A percentile compares a stretch with the other conserved stretches of the same genome.
These are phyloP conservation scores for Panthera uncia DNA, from an alignment of 2,113 vertebrate genomes.

Conservation along the genomic window DNA sequence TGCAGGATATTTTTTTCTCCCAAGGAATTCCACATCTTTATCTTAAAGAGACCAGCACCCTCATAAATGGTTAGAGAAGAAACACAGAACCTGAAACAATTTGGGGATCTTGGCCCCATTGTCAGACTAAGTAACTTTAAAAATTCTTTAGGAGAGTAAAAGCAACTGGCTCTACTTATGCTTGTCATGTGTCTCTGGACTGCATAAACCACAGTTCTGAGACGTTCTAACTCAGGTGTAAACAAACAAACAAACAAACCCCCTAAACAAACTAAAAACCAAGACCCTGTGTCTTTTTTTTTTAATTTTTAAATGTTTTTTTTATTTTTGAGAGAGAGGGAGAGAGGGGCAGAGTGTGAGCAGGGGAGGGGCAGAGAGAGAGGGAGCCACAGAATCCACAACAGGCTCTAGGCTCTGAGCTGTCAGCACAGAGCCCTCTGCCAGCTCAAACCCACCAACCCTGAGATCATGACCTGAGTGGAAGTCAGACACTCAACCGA, in stretches of 20 bases:
- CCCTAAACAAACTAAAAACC: not conserved
- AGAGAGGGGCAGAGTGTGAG: too few relatives aligned
- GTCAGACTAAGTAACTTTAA: not conserved
- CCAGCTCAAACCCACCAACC: too few relatives aligned
- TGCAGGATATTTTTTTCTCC: not conserved
- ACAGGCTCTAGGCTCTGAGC: too few relatives aligned
- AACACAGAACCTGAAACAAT: not conserved
- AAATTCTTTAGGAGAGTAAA: not conserved
- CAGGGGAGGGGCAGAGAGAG: too few relatives aligned
- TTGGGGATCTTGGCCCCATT: not conserved
- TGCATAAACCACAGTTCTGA: not conserved
- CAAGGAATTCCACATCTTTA: not conserved
- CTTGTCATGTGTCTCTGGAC: not conserved
- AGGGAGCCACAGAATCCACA: too few relatives aligned
- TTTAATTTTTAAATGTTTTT: too few relatives aligned
- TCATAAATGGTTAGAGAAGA: not conserved
- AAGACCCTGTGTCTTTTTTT: not conserved
- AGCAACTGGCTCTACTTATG: not conserved
- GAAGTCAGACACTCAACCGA: too few relatives aligned
- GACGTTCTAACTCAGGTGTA: not conserved
- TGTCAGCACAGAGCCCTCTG: too few relatives aligned
- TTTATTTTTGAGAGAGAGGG: too few relatives aligned
- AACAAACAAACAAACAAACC: not conserved
- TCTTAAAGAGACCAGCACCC: not conserved
- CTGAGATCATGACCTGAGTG: too few relatives aligned